phyloP scores from a whole-genome alignment of 2,797 vertebrate species.

The Danio albolineatus region DNA sequence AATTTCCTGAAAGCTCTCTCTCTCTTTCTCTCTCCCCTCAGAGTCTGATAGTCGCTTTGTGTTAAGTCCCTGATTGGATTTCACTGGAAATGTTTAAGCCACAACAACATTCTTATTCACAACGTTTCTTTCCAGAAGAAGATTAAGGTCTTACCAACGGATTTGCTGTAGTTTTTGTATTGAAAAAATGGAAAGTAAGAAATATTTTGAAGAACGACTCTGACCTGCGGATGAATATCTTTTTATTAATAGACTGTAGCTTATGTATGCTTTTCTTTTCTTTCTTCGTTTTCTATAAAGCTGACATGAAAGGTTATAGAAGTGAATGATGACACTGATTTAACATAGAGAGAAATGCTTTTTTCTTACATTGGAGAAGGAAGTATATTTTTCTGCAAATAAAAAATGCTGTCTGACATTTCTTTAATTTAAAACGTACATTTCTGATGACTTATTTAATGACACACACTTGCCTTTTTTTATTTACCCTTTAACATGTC shows the following conservation, averaged over 20 bases:
- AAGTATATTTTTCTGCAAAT: neutral
- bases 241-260: neutral
- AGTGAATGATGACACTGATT: neutral
- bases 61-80: constrained; percentile 51
- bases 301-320: too few relatives aligned
- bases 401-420: neutral
- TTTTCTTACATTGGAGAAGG: neutral
- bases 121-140: constrained; percentile 32
- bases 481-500: too few relatives aligned
- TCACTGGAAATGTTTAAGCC: constrained; percentile 50
- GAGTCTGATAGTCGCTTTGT: constrained; percentile 23
- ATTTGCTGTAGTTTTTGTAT: constrained; percentile 38
- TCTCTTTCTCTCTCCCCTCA: neutral
- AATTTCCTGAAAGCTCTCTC: constrained; percentile 49
- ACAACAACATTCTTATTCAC: constrained; percentile 45
- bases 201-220: constrained; percentile 24
- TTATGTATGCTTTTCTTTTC: neutral
- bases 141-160: constrained; percentile 49
- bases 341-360: neutral
- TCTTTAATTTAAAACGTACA: neutral
- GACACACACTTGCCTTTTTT: too few relatives aligned
- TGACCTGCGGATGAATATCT: neutral
- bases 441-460: too few relatives aligned
- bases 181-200: constrained; percentile 41
- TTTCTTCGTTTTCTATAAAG: neutral